Conservation (phyloP, 2,113 vertebrate species). For the Pseudorhombus dupliciocellatus region DNA sequence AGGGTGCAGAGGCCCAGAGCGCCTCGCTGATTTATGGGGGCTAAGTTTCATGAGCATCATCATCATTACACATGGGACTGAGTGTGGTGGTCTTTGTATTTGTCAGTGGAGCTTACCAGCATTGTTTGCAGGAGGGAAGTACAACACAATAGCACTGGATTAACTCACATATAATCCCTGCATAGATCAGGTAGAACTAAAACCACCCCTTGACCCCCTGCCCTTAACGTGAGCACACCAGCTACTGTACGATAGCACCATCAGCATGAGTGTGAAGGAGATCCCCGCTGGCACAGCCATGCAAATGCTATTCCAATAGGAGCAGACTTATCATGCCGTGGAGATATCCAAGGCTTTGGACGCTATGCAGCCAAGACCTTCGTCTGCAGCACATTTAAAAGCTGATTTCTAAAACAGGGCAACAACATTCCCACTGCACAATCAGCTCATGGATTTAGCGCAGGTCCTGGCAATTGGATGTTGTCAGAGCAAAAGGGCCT, state of each 20-base stretch:
- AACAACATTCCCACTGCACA: slow-evolving; percentile 32
- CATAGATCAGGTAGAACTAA: not conserved
- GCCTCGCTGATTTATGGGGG: slow-evolving; percentile 43
- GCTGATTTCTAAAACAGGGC: slow-evolving; percentile 38
- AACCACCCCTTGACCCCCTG: not conserved
- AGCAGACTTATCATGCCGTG: slow-evolving; percentile 25
- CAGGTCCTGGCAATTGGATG: slow-evolving; percentile 11
- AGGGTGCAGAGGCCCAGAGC: slow-evolving; percentile 2
- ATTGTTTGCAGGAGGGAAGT: not conserved
- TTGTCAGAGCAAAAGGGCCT: slow-evolving; percentile 30
- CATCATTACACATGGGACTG: slow-evolving; percentile 22
- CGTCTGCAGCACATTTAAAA: slow-evolving; percentile 41
- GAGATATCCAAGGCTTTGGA: slow-evolving; percentile 35
- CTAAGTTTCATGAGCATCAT: slow-evolving; percentile 17
- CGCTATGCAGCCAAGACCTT: slow-evolving; percentile 47
- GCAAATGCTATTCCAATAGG: slow-evolving; percentile 21
- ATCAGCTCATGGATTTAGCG: slow-evolving; percentile 39
- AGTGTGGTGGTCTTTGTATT: slow-evolving; percentile 16
- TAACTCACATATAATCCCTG: not conserved
- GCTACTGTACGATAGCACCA: not conserved
- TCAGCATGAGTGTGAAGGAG: slow-evolving; percentile 26
- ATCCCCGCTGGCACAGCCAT: slow-evolving; percentile 24
- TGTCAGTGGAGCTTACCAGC: not conserved
- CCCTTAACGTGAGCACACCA: not conserved
- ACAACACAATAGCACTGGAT: not conserved